phyloP scores from a whole-genome alignment of 37 sponge, comb jelly and placozoan species.

The Petrosia ficiformis region DNA sequence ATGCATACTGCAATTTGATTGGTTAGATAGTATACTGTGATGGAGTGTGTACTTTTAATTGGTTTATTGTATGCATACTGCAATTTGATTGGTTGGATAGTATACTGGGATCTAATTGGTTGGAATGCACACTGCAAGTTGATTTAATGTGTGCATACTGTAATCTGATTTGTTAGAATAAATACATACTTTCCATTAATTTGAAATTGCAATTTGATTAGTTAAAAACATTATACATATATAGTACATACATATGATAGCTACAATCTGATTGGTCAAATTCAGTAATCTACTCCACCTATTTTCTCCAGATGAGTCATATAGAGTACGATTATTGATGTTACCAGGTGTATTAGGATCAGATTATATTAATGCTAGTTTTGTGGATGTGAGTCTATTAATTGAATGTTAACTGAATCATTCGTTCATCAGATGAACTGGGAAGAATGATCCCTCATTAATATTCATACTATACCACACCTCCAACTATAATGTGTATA shows the following conservation, averaged over 20 bases:
- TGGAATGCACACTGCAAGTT: no score
- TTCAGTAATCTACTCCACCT: no score
- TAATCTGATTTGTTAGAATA: no score
- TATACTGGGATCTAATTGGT: not conserved
- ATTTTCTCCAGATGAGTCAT: slow-evolving; percentile 43
- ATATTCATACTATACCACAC: not conserved
- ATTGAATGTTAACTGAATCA: no score
- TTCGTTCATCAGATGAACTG: no score
- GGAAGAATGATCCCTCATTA: slow-evolving; percentile 5
- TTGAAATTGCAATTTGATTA: not conserved
- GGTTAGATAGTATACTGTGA: no score
- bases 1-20: no score
- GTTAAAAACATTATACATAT: no score
- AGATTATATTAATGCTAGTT: slow-evolving; percentile 80
- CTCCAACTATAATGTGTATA: no score
- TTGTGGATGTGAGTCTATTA: slow-evolving; percentile 51
- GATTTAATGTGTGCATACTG: no score
- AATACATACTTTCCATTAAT: not conserved
- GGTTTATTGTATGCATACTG: not conserved
- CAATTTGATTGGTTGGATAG: not conserved
- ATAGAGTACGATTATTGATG: slow-evolving; percentile 57
- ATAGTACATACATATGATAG: not conserved
- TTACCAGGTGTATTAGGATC: slow-evolving; percentile 67
- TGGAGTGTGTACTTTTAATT: slow-evolving; percentile 37
- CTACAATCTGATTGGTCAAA: no score